These are phyloP conservation scores for Agrilus biguttatus DNA, from an alignment of 2,888 invertebrate species.

Conservation along the genomic window DNA sequence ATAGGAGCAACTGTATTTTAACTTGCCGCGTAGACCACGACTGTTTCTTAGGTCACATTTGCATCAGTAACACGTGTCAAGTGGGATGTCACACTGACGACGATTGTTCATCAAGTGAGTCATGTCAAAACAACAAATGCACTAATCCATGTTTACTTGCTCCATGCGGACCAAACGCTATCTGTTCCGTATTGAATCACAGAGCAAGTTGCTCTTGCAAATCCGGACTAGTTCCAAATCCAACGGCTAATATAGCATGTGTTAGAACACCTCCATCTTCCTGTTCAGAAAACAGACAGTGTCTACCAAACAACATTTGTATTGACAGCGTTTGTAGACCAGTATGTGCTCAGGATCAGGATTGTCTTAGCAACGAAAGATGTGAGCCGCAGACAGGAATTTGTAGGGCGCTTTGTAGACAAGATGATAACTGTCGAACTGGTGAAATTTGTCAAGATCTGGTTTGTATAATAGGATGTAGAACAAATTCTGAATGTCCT, in stretches of 20 bases:
- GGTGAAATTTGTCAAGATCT: conserved; percentile 78
- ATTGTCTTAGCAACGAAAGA: conserved; percentile 72
- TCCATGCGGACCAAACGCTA: conserved; percentile 76
- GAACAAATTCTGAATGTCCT: conserved; percentile 65
- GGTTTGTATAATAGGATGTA: conserved; percentile 66
- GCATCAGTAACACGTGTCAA: conserved; percentile 70
- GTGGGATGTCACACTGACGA: conserved; percentile 77
- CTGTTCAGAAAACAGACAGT: conserved; percentile 68
- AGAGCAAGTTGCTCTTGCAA: conserved; percentile 70
- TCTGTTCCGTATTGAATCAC: conserved; percentile 66
- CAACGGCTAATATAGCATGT: conserved; percentile 78
- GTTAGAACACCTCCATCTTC: conserved; percentile 61
- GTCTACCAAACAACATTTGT: conserved; percentile 56
- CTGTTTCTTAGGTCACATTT: conserved; percentile 84
- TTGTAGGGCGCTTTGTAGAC: conserved; percentile 70
- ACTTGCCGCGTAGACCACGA: conserved; percentile 86
- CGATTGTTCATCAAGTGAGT: conserved; percentile 73
- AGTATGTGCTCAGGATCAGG: conserved; percentile 58
- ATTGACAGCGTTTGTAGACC: conserved; percentile 60
- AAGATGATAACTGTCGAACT: conserved; percentile 73
- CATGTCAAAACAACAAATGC: conserved; percentile 69
- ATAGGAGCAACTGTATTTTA: conserved; percentile 68
- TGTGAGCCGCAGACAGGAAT: conserved; percentile 54
- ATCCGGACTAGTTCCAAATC: conserved; percentile 69
- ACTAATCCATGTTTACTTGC: conserved; percentile 60